phyloP scores from a whole-genome alignment of 2,888 invertebrate genomes.

The Blomia tropicalis region DNA sequence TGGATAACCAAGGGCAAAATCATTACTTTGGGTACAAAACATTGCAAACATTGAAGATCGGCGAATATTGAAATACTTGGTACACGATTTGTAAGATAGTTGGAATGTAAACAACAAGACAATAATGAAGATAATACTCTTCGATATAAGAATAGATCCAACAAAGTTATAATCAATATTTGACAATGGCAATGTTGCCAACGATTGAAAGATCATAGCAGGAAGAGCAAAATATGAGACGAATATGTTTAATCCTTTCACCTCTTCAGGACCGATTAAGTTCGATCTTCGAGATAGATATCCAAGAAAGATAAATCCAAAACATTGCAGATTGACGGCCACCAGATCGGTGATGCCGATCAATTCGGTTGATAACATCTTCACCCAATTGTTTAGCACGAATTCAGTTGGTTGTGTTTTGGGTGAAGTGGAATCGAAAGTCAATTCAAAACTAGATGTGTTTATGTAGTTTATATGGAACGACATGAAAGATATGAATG shows the following conservation, averaged over 20 bases:
- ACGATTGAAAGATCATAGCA: constrained; percentile 70
- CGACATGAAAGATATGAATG: neutral
- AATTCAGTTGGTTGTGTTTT: neutral
- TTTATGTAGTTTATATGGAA: no score
- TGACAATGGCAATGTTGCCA: constrained; percentile 62
- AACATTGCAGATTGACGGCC: constrained; percentile 31
- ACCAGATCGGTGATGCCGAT: constrained; percentile 25
- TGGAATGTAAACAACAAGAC: constrained; percentile 61
- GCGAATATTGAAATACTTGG: constrained; percentile 46
- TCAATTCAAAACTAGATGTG: neutral
- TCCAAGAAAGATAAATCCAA: constrained; percentile 29
- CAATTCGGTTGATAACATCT: neutral
- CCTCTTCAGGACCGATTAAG: constrained; percentile 61
- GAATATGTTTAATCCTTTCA: constrained; percentile 76
- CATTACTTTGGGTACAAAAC: constrained; percentile 90
- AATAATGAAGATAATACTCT: constrained; percentile 62
- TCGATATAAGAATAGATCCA: constrained; percentile 64
- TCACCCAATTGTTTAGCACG: neutral
- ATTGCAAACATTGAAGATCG: constrained; percentile 80
- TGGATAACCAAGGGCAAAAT: constrained; percentile 89
- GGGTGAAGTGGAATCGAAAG: no score
- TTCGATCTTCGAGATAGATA: constrained; percentile 69
- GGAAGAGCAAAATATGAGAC: constrained; percentile 85
- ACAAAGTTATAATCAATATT: constrained; percentile 81
- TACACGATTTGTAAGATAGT: constrained; percentile 48